Evolutionary conservation across 2,797 vertebrate genomes (phyloP).

Genomic region (Alauda arvensis): DNA sequence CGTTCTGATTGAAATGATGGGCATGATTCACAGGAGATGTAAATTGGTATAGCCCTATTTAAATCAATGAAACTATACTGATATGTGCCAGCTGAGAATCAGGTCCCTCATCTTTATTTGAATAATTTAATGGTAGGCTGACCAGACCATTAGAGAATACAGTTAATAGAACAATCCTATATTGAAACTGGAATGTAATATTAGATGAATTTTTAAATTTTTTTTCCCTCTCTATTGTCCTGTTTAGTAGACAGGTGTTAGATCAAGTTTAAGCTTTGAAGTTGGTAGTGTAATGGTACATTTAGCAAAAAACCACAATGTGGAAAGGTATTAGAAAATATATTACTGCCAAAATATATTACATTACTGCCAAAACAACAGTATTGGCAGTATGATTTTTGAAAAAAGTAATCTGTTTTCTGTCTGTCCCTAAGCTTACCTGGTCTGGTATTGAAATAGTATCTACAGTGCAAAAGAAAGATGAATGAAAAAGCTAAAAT

Average conservation of each 20-base stretch:
- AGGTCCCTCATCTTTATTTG: conserved; percentile 16
- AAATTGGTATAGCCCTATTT: conserved; percentile 16
- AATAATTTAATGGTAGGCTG: conserved; percentile 36
- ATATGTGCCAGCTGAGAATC: conserved; percentile 19
- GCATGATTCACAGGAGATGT: conserved; percentile 22
- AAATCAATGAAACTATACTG: conserved; percentile 28
- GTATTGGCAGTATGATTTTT: too few species aligned
- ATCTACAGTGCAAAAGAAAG: background rate
- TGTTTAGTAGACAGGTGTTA: background rate
- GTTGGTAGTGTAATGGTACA: background rate
- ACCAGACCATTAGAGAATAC: conserved; percentile 16
- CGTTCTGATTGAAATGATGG: conserved; percentile 16
- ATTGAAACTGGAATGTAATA: background rate
- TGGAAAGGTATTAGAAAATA: background rate
- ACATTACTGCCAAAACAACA: background rate
- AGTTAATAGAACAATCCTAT: background rate
- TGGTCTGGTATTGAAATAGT: background rate
- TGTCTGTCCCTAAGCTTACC: background rate
- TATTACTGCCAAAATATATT: too few species aligned
- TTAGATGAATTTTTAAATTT: background rate
- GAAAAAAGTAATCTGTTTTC: background rate
- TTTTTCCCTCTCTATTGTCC: background rate
- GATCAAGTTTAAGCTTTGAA: background rate
- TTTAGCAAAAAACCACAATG: background rate
- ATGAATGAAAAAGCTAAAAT: background rate